Conservation (phyloP, 2,888 invertebrate species). For the Masnerella sp. region DNA sequence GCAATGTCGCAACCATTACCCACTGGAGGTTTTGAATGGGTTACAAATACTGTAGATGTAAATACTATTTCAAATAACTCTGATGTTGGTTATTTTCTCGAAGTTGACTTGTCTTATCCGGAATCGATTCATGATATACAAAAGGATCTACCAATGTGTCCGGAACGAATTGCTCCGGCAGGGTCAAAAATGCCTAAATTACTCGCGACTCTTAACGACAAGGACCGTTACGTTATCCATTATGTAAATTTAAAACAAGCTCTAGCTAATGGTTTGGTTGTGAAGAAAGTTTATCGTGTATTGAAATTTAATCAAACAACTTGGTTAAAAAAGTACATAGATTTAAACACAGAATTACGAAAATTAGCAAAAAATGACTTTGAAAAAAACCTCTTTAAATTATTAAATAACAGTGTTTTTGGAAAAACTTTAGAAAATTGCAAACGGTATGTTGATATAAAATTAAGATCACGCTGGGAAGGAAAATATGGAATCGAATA, state of each 20-base stretch:
- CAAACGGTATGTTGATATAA: background rate
- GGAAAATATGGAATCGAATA: too few relatives aligned
- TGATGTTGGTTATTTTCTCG: conserved; percentile 1
- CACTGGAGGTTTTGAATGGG: conserved; percentile 1
- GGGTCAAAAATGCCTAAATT: conserved; percentile 10
- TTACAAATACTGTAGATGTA: conserved; percentile 10
- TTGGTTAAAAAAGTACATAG: conserved; percentile 19
- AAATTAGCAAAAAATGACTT: conserved; percentile 7
- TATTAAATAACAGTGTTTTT: background rate
- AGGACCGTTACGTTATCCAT: conserved; percentile 11
- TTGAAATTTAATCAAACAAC: conserved; percentile 17
- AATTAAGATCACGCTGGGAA: too few relatives aligned
- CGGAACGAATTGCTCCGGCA: background rate
- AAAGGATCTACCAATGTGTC: conserved; percentile 6
- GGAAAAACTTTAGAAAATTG: background rate
- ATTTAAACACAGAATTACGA: conserved; percentile 19
- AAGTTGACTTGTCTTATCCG: conserved; percentile 16
- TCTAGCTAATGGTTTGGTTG: background rate
- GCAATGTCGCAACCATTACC: background rate
- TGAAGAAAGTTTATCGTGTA: conserved; percentile 16
- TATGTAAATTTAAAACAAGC: conserved; percentile 30
- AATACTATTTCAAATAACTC: background rate
- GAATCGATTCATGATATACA: conserved; percentile 1
- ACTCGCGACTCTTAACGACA: conserved; percentile 7
- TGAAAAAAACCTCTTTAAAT: conserved; percentile 17